Percentiles rank a stretch among this genome's conserved stretches.
phyloP scores from a whole-genome alignment of 2,888 invertebrate species.

The Spodoptera picta region DNA sequence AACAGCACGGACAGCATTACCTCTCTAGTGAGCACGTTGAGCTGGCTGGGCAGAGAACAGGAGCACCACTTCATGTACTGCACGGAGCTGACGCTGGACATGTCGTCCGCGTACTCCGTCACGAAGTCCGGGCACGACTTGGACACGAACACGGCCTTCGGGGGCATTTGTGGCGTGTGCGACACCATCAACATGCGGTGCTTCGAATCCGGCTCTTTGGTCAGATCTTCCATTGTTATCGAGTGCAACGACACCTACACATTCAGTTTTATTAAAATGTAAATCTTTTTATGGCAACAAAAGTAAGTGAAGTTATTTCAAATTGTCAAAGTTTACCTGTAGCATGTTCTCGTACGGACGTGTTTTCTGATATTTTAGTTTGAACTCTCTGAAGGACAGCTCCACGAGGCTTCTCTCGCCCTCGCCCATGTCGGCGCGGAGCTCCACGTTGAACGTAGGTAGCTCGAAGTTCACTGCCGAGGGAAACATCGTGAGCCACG shows the following conservation, averaged over 20 bases:
- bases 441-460: conserved; percentile 92
- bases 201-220: conserved; percentile 93
- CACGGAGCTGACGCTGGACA: conserved; percentile 50
- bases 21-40: conserved; percentile 66
- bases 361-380: conserved; percentile 91
- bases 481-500: conserved; percentile 31
- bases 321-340: conserved; percentile 78
- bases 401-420: conserved; percentile 95
- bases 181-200: conserved; percentile 96
- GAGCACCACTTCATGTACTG: conserved; percentile 53
- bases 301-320: background rate
- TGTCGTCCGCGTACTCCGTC: conserved; percentile 59
- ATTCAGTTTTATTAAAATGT: too few species aligned
- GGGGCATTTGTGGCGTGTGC: conserved; percentile 83
- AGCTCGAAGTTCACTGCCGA: conserved; percentile 91
- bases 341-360: conserved; percentile 92
- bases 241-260: conserved; percentile 93
- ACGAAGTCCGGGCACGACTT: conserved; percentile 94
- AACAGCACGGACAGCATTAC: conserved; percentile 43
- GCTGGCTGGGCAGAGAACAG: conserved; percentile 71
- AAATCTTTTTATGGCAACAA: background rate
- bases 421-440: conserved; percentile 91
- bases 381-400: conserved; percentile 94
- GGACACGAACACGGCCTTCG: conserved; percentile 90
- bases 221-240: conserved; percentile 96